Percentiles rank a stretch among this genome's conserved stretches.
These are phyloP conservation scores for Dysmachus trigonus DNA, from an alignment of 2,888 invertebrate genomes.

Conservation along the genomic window DNA sequence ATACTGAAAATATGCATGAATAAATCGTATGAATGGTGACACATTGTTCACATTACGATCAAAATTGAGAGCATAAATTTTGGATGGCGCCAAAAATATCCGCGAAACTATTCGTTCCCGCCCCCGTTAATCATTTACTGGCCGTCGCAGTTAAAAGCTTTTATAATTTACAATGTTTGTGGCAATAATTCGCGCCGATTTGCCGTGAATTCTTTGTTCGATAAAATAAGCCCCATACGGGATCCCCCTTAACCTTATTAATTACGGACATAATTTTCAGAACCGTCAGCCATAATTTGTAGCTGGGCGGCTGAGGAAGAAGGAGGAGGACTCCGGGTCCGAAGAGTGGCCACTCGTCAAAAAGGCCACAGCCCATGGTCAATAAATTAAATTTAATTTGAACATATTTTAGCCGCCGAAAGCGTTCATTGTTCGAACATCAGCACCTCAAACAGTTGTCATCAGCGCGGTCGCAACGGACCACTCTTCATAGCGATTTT, in stretches of 20 bases:
- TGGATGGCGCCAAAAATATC: background rate
- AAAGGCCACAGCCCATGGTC: constrained; percentile 22
- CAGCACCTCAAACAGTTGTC: constrained; percentile 39
- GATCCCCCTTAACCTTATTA: background rate
- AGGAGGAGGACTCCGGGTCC: background rate
- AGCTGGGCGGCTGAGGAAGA: background rate
- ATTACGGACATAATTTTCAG: background rate
- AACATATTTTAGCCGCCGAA: constrained; percentile 38
- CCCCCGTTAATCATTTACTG: background rate
- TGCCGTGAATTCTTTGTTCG: background rate
- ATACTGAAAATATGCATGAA: background rate
- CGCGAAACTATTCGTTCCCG: background rate
- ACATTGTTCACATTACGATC: background rate
- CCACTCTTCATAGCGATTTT: constrained; percentile 5
- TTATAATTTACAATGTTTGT: background rate
- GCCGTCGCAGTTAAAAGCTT: background rate
- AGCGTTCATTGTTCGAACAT: constrained; percentile 41
- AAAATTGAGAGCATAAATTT: background rate
- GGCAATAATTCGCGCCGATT: background rate
- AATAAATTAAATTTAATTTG: constrained; percentile 45
- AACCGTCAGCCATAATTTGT: background rate
- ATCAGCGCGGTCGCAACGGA: background rate
- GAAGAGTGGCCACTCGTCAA: background rate
- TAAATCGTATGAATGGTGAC: background rate
- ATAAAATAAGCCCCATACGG: background rate